Percentiles rank a stretch among this genome's conserved stretches.
Conservation (phyloP, 2,113 vertebrate species). For the Melanotaenia duboulayi region DNA sequence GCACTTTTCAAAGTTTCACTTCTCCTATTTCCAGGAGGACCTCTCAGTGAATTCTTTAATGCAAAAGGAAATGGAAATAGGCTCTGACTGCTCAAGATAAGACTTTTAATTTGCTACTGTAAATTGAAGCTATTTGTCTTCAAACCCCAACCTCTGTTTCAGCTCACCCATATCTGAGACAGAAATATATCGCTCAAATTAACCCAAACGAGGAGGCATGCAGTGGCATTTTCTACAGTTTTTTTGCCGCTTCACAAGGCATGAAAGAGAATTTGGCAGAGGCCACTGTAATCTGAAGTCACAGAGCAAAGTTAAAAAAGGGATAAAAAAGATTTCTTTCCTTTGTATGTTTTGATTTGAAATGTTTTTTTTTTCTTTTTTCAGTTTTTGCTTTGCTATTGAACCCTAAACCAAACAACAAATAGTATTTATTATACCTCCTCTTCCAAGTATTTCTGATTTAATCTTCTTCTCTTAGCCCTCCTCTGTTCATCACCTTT, state of each 20-base stretch:
- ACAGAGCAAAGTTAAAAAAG: slow-evolving; percentile 32
- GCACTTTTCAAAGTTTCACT: slow-evolving; percentile 58
- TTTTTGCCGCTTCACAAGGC: slow-evolving; percentile 48
- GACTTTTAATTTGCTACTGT: slow-evolving; percentile 80
- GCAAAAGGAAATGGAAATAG: slow-evolving; percentile 72
- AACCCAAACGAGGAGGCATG: slow-evolving; percentile 41
- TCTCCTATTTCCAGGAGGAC: slow-evolving; percentile 61
- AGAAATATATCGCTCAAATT: slow-evolving; percentile 74
- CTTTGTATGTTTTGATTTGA: slow-evolving; percentile 27
- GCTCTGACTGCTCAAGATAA: slow-evolving; percentile 74
- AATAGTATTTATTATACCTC: neutral
- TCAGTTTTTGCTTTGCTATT: slow-evolving; percentile 6
- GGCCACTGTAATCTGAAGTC: slow-evolving; percentile 34
- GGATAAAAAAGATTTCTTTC: slow-evolving; percentile 12
- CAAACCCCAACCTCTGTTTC: slow-evolving; percentile 75
- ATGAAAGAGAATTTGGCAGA: slow-evolving; percentile 61
- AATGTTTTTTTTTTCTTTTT: neutral
- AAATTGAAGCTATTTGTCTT: slow-evolving; percentile 82
- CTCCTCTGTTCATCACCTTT: slow-evolving; percentile 32
- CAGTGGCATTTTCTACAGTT: slow-evolving; percentile 1
- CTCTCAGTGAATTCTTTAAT: slow-evolving; percentile 70
- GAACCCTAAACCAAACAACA: slow-evolving; percentile 2
- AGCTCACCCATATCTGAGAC: slow-evolving; percentile 68
- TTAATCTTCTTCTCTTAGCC: neutral
- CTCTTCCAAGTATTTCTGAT: neutral